phyloP scores from a whole-genome alignment of 2,888 invertebrate species.

The Lithophane leautieri region DNA sequence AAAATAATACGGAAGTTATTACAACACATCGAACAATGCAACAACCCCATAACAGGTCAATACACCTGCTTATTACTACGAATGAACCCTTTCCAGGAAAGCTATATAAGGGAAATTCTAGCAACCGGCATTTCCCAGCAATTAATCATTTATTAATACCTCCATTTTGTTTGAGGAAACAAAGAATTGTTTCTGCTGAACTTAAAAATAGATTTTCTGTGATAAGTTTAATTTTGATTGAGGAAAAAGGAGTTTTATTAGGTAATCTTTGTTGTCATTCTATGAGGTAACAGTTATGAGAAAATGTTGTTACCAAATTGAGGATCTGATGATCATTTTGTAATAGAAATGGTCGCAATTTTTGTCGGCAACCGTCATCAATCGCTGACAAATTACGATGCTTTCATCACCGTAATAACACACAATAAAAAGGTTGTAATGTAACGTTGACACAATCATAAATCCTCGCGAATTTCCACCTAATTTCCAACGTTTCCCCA shows the following conservation, averaged over 20 bases:
- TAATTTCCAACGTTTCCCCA: slow-evolving; percentile 42
- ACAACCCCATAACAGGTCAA: slow-evolving; percentile 51
- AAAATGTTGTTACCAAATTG: background rate
- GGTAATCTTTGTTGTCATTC: background rate
- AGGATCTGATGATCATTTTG: background rate
- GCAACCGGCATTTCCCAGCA: slow-evolving; percentile 32
- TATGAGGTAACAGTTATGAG: background rate
- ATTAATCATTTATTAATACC: slow-evolving; percentile 13
- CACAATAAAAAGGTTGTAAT: slow-evolving; percentile 32
- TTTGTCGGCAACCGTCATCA: slow-evolving; percentile 12
- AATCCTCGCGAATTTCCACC: slow-evolving; percentile 36
- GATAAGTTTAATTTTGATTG: background rate
- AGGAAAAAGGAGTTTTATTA: slow-evolving; percentile 12
- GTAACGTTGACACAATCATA: slow-evolving; percentile 20
- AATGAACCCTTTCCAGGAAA: slow-evolving; percentile 44
- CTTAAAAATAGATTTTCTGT: slow-evolving; percentile 19
- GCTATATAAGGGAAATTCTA: slow-evolving; percentile 20
- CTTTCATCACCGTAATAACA: slow-evolving; percentile 11
- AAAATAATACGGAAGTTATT: slow-evolving; percentile 21
- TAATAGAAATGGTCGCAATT: background rate
- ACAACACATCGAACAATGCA: slow-evolving; percentile 35
- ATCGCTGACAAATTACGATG: slow-evolving; percentile 11
- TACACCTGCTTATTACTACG: slow-evolving; percentile 44
- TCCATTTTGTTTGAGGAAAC: slow-evolving; percentile 16
- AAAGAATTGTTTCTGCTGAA: slow-evolving; percentile 11